A percentile compares a stretch with the other conserved stretches of the same genome.
Conservation (phyloP, 2,888 invertebrate genomes). For the Eupithecia tripunctaria region DNA sequence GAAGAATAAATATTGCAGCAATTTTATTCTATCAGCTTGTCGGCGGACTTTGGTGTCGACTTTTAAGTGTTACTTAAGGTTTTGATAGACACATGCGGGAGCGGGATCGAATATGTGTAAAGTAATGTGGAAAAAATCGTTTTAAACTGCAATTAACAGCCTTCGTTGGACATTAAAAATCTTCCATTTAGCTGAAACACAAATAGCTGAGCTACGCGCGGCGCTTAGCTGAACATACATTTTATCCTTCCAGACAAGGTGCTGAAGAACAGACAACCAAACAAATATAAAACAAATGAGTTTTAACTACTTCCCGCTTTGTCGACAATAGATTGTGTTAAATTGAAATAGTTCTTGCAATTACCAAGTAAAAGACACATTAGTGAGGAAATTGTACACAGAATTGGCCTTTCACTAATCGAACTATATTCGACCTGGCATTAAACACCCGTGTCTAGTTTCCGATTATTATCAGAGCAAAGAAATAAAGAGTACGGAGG, state of each 20-base stretch:
- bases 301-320: background rate
- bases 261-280: background rate
- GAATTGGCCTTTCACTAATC: background rate
- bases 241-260: background rate
- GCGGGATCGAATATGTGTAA: background rate
- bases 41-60: too few relatives aligned
- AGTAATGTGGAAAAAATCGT: background rate
- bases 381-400: background rate
- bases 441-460: background rate
- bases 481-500: conserved; percentile 13
- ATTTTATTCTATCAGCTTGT: background rate
- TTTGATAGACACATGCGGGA: background rate
- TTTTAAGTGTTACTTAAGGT: too few relatives aligned
- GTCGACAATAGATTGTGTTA: background rate
- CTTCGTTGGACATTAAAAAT: background rate
- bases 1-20: background rate
- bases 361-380: background rate
- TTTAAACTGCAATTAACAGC: background rate
- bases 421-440: background rate
- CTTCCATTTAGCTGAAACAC: background rate
- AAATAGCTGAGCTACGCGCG: too few relatives aligned
- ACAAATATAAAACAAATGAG: background rate
- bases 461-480: conserved; percentile 9
- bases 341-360: background rate
- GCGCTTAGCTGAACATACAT: background rate